A percentile compares a stretch with the other conserved stretches of the same genome.
These are phyloP conservation scores for Aethina tumida DNA, from an alignment of 1,140 invertebrate species.

Conservation along the genomic window DNA sequence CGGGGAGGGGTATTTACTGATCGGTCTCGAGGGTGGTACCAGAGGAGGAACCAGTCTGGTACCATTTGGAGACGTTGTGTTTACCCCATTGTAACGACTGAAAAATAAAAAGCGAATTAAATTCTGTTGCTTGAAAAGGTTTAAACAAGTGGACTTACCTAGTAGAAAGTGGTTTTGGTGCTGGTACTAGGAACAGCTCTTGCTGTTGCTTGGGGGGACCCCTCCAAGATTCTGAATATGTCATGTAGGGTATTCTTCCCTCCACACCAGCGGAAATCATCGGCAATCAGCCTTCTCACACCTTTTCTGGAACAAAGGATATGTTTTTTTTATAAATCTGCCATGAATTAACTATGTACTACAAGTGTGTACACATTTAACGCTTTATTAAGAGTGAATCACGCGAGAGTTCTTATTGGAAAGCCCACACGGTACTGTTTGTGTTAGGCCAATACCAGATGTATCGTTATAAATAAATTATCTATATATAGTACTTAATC, in stretches of 20 bases:
- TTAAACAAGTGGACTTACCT: constrained; percentile 25
- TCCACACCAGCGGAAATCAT: constrained; percentile 37
- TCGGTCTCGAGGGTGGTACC: constrained; percentile 23
- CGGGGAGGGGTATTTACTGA: constrained; percentile 29
- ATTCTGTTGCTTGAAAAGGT: no score
- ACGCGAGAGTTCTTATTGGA: no score
- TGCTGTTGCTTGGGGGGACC: constrained; percentile 31
- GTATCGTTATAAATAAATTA: no score
- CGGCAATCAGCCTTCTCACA: no score
- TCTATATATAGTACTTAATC: no score
- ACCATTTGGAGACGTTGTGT: constrained; percentile 27
- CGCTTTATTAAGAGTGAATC: no score
- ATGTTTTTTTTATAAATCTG: no score
- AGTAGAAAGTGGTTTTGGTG: constrained; percentile 29
- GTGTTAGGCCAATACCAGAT: no score
- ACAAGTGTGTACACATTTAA: no score
- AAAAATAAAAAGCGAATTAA: constrained; percentile 10
- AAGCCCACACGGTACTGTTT: no score
- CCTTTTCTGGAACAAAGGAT: no score
- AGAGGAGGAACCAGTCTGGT: constrained; percentile 26
- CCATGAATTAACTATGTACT: no score
- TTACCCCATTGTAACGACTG: constrained; percentile 32
- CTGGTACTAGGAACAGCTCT: constrained; percentile 33
- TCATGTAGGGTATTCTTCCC: constrained; percentile 35
- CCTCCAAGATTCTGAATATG: constrained; percentile 33